phyloP scores from a whole-genome alignment of 2,113 vertebrate genomes.

The Passer domesticus region DNA sequence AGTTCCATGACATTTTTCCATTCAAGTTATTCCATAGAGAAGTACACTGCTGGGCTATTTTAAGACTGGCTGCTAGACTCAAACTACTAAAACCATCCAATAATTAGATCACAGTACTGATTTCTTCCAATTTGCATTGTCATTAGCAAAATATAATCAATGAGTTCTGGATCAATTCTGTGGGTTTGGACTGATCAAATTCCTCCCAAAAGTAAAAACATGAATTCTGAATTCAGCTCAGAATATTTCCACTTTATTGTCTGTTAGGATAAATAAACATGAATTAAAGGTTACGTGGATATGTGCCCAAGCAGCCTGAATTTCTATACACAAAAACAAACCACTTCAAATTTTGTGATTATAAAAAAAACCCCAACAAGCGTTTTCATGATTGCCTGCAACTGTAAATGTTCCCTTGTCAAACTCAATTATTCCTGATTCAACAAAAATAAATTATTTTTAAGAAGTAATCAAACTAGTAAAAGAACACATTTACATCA shows the following conservation, averaged over 20 bases:
- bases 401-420: neutral
- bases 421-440: constrained; percentile 47
- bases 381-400: constrained; percentile 14
- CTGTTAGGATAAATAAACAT: constrained; percentile 18
- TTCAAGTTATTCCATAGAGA: neutral
- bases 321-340: neutral
- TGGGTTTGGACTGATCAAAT: neutral
- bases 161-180: neutral
- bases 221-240: neutral
- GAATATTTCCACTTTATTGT: neutral
- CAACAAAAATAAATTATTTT: constrained; percentile 50
- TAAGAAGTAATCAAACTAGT: constrained; percentile 29
- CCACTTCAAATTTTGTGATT: neutral
- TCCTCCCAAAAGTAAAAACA: neutral
- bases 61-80: neutral
- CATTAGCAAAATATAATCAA: neutral
- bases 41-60: neutral
- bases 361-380: fast-evolving
- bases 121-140: neutral
- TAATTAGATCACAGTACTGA: neutral
- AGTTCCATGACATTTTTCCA: neutral
- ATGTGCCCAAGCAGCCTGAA: constrained; percentile 21
- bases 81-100: neutral
- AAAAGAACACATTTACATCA: constrained; percentile 51
- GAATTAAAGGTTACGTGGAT: constrained; percentile 32